phyloP scores from a whole-genome alignment of 2,113 vertebrate species.

The cat (Felis catus) region DNA sequence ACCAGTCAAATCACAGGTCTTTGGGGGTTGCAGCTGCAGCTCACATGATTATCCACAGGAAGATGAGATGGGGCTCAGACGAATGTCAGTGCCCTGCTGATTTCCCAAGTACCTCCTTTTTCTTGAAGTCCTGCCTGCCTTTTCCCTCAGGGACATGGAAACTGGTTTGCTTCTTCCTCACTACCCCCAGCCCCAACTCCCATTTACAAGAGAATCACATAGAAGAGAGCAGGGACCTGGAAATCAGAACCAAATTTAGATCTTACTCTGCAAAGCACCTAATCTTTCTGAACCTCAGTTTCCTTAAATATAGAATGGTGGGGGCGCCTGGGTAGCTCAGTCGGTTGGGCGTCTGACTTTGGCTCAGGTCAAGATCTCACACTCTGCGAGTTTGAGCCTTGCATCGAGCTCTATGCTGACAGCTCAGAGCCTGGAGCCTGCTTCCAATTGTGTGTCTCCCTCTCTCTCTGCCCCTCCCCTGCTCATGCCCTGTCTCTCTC shows the following conservation, averaged over 20 bases:
- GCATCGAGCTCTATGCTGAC: too few species aligned
- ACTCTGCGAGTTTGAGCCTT: too few species aligned
- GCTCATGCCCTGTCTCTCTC: too few species aligned
- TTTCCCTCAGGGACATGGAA: not conserved
- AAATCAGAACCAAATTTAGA: not conserved
- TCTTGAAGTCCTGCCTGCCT: not conserved
- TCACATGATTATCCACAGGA: not conserved
- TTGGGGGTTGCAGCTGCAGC: not conserved
- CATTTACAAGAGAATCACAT: not conserved
- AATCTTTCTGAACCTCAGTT: not conserved
- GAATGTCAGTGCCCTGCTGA: not conserved
- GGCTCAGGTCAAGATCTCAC: too few species aligned
- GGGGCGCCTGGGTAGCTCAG: too few species aligned
- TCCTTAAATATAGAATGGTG: not conserved
- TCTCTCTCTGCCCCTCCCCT: too few species aligned
- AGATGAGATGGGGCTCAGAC: not conserved
- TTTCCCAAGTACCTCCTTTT: not conserved
- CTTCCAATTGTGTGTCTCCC: too few species aligned
- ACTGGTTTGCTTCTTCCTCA: not conserved
- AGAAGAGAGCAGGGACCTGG: not conserved
- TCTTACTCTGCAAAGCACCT: not conserved
- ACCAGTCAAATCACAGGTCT: not conserved
- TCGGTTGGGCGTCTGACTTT: too few species aligned
- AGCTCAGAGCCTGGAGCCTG: too few species aligned
- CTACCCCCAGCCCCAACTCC: rapidly evolving